Percentiles rank a stretch among this genome's conserved stretches.
phyloP scores from a whole-genome alignment of 2,113 vertebrate genomes.

The Galeopterus variegatus region DNA sequence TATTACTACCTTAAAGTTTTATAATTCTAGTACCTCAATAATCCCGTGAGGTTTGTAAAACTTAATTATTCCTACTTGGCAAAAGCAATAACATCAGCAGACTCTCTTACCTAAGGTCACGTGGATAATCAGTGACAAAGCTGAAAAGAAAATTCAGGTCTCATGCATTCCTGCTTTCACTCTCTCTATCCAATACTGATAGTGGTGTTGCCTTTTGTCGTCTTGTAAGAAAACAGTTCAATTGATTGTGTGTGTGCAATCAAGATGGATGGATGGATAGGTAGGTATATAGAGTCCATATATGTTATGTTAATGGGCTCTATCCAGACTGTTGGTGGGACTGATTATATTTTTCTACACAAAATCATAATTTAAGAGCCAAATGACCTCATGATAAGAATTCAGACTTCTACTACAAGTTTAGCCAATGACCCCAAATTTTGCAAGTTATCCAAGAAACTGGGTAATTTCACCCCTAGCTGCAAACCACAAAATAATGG shows the following conservation, averaged over 20 bases:
- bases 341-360: constrained; percentile 47
- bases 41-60: background rate
- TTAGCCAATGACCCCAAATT: constrained; percentile 30
- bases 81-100: background rate
- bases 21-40: constrained; percentile 3
- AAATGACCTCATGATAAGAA: constrained; percentile 52
- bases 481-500: constrained; percentile 61
- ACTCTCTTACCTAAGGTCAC: constrained; percentile 38
- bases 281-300: background rate
- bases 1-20: constrained; percentile 13
- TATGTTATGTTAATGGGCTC: background rate
- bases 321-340: background rate
- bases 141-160: constrained; percentile 32
- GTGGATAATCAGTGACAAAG: background rate
- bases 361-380: constrained; percentile 12
- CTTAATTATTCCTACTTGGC: constrained; percentile 13
- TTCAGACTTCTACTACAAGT: constrained; percentile 60
- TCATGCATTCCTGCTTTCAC: background rate
- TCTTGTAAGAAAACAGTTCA: background rate
- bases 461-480: background rate
- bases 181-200: background rate
- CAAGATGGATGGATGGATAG: background rate
- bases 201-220: background rate
- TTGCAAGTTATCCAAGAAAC: constrained; percentile 43
- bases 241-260: background rate